A percentile compares a stretch with the other conserved stretches of the same genome.
phyloP scores from a whole-genome alignment of 2,888 invertebrate genomes.

The Lepeophtheirus nordmannii region DNA sequence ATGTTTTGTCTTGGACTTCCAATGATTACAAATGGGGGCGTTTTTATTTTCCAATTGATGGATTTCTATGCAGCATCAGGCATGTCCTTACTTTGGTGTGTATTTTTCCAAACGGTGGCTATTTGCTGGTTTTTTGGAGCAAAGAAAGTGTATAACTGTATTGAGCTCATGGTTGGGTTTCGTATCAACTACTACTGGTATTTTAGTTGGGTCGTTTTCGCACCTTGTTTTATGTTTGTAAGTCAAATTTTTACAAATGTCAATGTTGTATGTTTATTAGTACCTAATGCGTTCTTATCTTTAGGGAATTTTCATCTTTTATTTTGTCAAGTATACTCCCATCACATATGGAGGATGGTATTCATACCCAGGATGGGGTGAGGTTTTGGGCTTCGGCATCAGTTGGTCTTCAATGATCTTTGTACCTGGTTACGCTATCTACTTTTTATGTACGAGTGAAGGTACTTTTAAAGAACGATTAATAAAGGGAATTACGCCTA shows the following conservation, averaged over 20 bases:
- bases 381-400: constrained; percentile 43
- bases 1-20: constrained; percentile 46
- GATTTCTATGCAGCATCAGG: constrained; percentile 45
- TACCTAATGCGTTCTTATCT: not conserved
- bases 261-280: not conserved
- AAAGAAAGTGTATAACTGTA: constrained; percentile 43
- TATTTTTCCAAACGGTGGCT: constrained; percentile 46
- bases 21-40: constrained; percentile 45
- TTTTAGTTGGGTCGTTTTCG: constrained; percentile 45
- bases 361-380: constrained; percentile 46
- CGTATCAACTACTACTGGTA: constrained; percentile 42
- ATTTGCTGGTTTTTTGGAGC: constrained; percentile 47
- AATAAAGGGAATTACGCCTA: constrained; percentile 12
- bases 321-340: constrained; percentile 44
- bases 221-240: constrained; percentile 46
- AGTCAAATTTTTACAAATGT: constrained; percentile 31
- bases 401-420: constrained; percentile 50
- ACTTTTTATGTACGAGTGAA: constrained; percentile 41
- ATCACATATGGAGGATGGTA: constrained; percentile 43
- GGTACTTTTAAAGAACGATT: constrained; percentile 39
- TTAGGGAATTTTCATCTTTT: constrained; percentile 43
- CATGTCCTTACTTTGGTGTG: constrained; percentile 45
- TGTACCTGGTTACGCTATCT: constrained; percentile 47
- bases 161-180: constrained; percentile 48
- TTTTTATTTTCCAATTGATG: constrained; percentile 39